A percentile compares a stretch with the other conserved stretches of the same genome.
These are phyloP conservation scores for Oscheius sp. DNA, from an alignment of 2,888 invertebrate species.

Conservation along the genomic window DNA sequence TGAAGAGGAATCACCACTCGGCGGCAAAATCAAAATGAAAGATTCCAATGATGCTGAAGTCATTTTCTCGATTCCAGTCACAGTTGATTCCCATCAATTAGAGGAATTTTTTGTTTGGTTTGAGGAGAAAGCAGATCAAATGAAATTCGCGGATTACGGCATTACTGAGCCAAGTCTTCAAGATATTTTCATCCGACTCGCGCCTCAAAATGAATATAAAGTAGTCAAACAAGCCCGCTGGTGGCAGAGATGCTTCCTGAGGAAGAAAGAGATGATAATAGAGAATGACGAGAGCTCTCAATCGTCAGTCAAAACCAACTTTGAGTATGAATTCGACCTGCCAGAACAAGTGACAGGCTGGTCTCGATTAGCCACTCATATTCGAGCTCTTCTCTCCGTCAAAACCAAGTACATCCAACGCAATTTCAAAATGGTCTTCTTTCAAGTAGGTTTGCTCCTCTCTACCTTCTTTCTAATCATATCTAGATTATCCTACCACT, in stretches of 20 bases:
- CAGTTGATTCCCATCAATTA: slow-evolving; percentile 41
- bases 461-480: background rate
- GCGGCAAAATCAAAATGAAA: background rate
- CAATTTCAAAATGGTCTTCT: slow-evolving; percentile 46
- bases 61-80: slow-evolving; percentile 27
- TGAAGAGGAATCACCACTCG: background rate
- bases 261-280: background rate
- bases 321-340: slow-evolving; percentile 35
- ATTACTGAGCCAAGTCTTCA: slow-evolving; percentile 63
- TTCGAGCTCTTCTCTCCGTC: slow-evolving; percentile 55
- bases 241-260: background rate
- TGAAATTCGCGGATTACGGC: slow-evolving; percentile 56
- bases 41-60: background rate
- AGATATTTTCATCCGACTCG: slow-evolving; percentile 35
- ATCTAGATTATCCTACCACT: slow-evolving; percentile 52
- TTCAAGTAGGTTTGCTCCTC: slow-evolving; percentile 36
- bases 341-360: slow-evolving; percentile 37
- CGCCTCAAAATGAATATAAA: slow-evolving; percentile 51
- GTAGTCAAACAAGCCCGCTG: slow-evolving; percentile 32
- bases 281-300: background rate
- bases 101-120: slow-evolving; percentile 53
- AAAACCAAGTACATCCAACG: slow-evolving; percentile 50
- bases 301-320: background rate
- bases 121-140: slow-evolving; percentile 41
- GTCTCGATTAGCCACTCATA: slow-evolving; percentile 41